Conservation (phyloP, 1,140 invertebrate species). For the Drosophila navojoa region DNA sequence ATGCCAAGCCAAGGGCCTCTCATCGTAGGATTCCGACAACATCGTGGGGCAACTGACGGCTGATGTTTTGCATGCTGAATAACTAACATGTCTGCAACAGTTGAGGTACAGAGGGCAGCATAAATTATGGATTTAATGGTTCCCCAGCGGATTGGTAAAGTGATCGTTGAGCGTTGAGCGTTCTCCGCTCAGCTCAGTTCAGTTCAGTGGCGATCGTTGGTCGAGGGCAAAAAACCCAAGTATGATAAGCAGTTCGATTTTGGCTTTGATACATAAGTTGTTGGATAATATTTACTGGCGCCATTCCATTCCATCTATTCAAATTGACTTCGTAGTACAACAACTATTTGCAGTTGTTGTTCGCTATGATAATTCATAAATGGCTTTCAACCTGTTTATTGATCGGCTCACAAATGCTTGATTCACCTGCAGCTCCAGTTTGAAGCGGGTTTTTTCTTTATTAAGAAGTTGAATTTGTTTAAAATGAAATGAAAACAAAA, state of each 20-base stretch:
- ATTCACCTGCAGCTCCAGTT: slow-evolving; percentile 1
- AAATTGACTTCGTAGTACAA: not conserved
- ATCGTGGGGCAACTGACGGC: slow-evolving; percentile 1
- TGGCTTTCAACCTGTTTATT: not conserved
- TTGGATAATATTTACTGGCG: not conserved
- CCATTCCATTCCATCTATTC: not conserved
- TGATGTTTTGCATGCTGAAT: slow-evolving; percentile 25
- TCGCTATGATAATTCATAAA: not conserved
- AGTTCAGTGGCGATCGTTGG: not conserved
- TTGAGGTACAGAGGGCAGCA: slow-evolving; percentile 33
- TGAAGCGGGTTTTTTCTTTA: not conserved
- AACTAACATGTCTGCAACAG: slow-evolving; percentile 32
- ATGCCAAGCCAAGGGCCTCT: too few species aligned
- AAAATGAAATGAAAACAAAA: slow-evolving; percentile 1
- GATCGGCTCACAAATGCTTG: not conserved
- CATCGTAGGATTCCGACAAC: not conserved
- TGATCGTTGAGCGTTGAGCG: not conserved
- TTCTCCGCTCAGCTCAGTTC: not conserved
- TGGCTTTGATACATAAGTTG: not conserved
- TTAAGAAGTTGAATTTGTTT: slow-evolving; percentile 1
- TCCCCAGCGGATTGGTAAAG: slow-evolving; percentile 14
- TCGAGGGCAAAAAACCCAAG: slow-evolving; percentile 36
- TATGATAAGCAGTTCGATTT: too few species aligned
- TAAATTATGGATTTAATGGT: slow-evolving; percentile 66
- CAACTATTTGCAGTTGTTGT: not conserved